Evolutionary conservation across 1,140 invertebrate genomes (phyloP), one percentile per base, ranked within the genome.

Genomic region (Drosophila lini): DNA sequence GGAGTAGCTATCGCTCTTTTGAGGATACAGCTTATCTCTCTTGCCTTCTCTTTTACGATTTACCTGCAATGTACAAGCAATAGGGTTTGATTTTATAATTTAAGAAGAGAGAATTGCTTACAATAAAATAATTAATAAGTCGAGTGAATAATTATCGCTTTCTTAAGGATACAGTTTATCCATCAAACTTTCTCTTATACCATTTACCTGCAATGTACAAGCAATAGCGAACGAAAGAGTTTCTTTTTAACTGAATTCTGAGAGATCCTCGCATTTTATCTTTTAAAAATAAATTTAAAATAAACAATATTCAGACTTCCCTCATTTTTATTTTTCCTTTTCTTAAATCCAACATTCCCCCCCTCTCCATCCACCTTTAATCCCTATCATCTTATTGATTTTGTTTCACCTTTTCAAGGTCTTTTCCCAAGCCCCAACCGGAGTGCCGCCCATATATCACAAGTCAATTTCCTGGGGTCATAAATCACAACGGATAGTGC

Each of bases 401-500:
- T 58, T 53, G 52, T 28, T 53, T 52, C 16, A 64, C 44, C 28
- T 47, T 55, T 86, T 88, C 84, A 86, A 88, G 80, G 80, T 80
- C 82, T 52, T 55, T n/a, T 19, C 16, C 41, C 38, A 42, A 22
- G 7, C 16, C 11, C 25, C 10, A 40, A 32, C 8, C 19, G 3
- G 38, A 19, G 59, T 41, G 45, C 45, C 45, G 13, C 3, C 53
- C 65, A 86, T 86, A 83, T 88, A 86, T 86, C 83, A 88, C 59
- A 88, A 86, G 83, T 83, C 83, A 88, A 86, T 86, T 86, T 86
- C 83, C 83, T 69, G 61, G 55, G 60, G 62, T 53, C 76, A 86
- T 86, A 88, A 86, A 86, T 86, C 83, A 86, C 56, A 40, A 60
- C 13, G 59, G 48, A 74, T 80, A 50, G 78, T 78, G 80, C 59